Evolutionary conservation across 1,140 invertebrate species (phyloP).

Genomic region (Heliconius hewitsoni): DNA sequence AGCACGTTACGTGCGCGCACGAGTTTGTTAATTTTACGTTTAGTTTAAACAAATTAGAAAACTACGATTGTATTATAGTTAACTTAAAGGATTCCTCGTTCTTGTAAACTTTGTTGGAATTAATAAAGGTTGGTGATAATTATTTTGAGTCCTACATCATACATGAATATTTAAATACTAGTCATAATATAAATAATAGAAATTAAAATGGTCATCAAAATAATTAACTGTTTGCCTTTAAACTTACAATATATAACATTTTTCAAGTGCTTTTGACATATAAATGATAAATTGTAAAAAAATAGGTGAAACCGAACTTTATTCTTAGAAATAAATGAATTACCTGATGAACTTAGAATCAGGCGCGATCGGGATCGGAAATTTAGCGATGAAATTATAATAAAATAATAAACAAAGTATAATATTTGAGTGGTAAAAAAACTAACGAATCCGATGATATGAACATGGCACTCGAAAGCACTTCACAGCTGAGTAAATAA

Average conservation of each 20-base stretch:
- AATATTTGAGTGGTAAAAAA: background rate
- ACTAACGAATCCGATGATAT: slow-evolving; percentile 6
- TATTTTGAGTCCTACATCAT: background rate
- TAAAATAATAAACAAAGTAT: background rate
- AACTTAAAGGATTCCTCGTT: slow-evolving; percentile 7
- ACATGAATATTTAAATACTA: background rate
- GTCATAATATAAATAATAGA: too few species aligned
- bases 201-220: too few species aligned
- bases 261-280: too few species aligned
- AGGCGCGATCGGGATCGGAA: too few species aligned
- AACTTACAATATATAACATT: too few species aligned
- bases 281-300: too few species aligned
- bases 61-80: slow-evolving; percentile 2
- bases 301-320: too few species aligned
- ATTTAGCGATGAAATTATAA: background rate
- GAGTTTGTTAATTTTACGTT: slow-evolving; percentile 5
- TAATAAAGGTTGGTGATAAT: background rate
- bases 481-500: slow-evolving; percentile 36
- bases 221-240: too few species aligned
- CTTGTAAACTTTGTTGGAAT: background rate
- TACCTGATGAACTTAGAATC: too few species aligned
- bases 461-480: slow-evolving; percentile 3
- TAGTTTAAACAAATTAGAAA: slow-evolving; percentile 7
- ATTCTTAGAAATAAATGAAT: too few species aligned
- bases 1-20: background rate